A percentile compares a stretch with the other conserved stretches of the same genome.
Evolutionary conservation across 1,140 invertebrate genomes (phyloP).

Genomic region (Hydropsyche tenuis): DNA sequence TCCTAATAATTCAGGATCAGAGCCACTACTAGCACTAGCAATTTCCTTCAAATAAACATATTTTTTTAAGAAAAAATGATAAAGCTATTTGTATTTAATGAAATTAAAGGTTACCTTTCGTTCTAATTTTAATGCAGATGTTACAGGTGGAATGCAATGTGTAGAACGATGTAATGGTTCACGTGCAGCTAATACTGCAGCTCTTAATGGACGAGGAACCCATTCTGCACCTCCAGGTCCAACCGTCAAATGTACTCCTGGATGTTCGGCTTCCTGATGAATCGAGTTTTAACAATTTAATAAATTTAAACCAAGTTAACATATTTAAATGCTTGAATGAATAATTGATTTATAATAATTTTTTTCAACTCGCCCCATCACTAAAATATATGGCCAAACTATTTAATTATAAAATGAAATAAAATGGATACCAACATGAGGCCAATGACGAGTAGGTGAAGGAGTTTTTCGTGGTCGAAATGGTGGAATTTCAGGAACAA

Average conservation of each 20-base stretch:
- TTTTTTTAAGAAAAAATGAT: neutral
- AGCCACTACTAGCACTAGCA: conserved; percentile 41
- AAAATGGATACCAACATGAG: conserved; percentile 41
- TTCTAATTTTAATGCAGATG: conserved; percentile 44
- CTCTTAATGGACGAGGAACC: conserved; percentile 55
- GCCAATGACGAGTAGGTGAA: conserved; percentile 47
- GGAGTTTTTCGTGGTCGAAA: conserved; percentile 62
- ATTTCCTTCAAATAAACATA: conserved; percentile 37
- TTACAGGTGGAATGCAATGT: conserved; percentile 58
- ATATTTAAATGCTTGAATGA: too few species aligned
- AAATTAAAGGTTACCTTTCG: conserved; percentile 34
- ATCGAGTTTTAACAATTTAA: neutral
- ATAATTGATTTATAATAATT: too few species aligned
- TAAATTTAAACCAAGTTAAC: neutral
- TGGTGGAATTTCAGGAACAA: conserved; percentile 61
- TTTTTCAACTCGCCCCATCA: too few species aligned
- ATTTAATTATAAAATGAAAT: conserved; percentile 20
- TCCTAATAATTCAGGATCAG: conserved; percentile 45
- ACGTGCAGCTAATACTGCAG: conserved; percentile 51
- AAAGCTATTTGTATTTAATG: neutral
- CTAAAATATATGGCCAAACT: too few species aligned
- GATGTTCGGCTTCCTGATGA: conserved; percentile 46
- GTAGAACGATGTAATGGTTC: conserved; percentile 60
- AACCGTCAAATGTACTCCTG: conserved; percentile 45
- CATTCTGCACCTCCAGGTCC: conserved; percentile 54